phyloP scores from a whole-genome alignment of 1,140 invertebrate species.

The Bemisia tabaci region DNA sequence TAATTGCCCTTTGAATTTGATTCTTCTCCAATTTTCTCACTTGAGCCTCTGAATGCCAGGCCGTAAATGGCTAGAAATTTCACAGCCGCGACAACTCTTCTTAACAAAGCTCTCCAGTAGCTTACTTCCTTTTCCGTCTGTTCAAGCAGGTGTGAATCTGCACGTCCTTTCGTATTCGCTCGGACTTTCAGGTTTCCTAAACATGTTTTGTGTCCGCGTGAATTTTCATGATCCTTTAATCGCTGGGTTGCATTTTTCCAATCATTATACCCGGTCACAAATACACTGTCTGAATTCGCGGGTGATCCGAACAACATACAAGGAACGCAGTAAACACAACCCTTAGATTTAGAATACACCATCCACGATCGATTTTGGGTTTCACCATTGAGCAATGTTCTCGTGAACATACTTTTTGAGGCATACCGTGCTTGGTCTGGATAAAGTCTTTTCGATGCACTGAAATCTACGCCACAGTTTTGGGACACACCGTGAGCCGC shows the following conservation, averaged over 20 bases:
- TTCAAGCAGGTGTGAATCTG: constrained; percentile 11
- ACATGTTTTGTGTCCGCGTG: constrained; percentile 16
- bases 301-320: constrained; percentile 22
- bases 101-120: constrained; percentile 20
- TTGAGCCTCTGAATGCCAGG: constrained; percentile 19
- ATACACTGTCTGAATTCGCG: constrained; percentile 10
- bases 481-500: constrained; percentile 5
- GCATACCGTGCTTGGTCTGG: constrained; percentile 16
- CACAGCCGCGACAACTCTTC: constrained; percentile 19
- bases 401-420: constrained; percentile 16
- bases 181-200: constrained; percentile 13
- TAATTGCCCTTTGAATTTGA: constrained; percentile 23
- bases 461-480: constrained; percentile 4
- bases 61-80: constrained; percentile 19
- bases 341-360: constrained; percentile 23
- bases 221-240: constrained; percentile 21
- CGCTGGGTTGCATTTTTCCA: constrained; percentile 21
- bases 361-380: constrained; percentile 16
- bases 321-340: constrained; percentile 21
- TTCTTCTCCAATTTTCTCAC: constrained; percentile 17
- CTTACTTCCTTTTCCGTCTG: constrained; percentile 14
- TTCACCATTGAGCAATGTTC: constrained; percentile 23
- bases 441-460: constrained; percentile 15
- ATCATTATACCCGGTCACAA: constrained; percentile 25
- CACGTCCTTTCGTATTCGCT: constrained; percentile 11